Percentiles rank a stretch among this genome's conserved stretches.
Conservation (phyloP, 2,888 invertebrate genomes). For the Eudasyphora cyanicolor region DNA sequence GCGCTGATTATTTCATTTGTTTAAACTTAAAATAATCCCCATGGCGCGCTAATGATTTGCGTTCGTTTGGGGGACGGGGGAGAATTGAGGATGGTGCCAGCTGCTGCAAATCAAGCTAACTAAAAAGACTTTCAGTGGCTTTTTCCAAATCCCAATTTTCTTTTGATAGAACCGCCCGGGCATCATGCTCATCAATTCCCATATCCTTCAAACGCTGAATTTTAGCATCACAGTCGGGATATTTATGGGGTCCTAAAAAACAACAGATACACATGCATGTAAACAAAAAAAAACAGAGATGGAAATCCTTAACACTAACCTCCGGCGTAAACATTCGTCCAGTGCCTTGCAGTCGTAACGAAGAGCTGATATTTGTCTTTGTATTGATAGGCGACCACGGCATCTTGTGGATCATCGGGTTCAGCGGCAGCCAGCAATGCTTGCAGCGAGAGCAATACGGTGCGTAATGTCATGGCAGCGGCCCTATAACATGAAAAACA, state of each 20-base stretch:
- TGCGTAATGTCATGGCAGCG: slow-evolving; percentile 98
- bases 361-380: slow-evolving; percentile 94
- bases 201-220: slow-evolving; percentile 94
- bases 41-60: slow-evolving; percentile 13
- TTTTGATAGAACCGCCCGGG: slow-evolving; percentile 93
- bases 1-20: slow-evolving; percentile 45
- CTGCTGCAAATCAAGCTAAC: slow-evolving; percentile 81
- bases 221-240: slow-evolving; percentile 91
- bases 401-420: slow-evolving; percentile 97
- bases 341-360: slow-evolving; percentile 94
- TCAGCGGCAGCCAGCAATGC: slow-evolving; percentile 95
- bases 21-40: slow-evolving; percentile 58
- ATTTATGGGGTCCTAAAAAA: slow-evolving; percentile 85
- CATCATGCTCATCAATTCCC: slow-evolving; percentile 95
- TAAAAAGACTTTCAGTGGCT: slow-evolving; percentile 93
- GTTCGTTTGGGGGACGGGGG: neutral
- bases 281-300: neutral
- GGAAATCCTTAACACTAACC: slow-evolving; percentile 82
- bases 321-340: slow-evolving; percentile 97
- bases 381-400: slow-evolving; percentile 98
- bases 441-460: slow-evolving; percentile 96
- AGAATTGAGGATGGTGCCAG: neutral
- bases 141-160: slow-evolving; percentile 95
- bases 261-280: neutral
- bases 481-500: slow-evolving; percentile 84